A percentile compares a stretch with the other conserved stretches of the same genome.
Conservation (phyloP, 2,797 vertebrate species). For the Fistularia tabacaria region DNA sequence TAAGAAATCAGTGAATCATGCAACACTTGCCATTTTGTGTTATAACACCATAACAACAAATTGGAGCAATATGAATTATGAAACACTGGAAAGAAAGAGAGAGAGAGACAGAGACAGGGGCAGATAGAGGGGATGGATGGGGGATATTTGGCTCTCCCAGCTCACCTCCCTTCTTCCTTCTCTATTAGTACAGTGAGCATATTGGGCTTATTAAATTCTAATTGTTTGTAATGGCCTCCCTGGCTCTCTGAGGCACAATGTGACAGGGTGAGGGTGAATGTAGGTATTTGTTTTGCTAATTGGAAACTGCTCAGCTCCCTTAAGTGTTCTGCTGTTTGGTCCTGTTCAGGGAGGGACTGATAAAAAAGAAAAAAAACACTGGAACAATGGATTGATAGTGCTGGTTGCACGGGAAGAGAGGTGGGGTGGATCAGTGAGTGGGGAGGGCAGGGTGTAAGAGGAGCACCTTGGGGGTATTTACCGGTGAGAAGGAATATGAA, state of each 20-base stretch:
- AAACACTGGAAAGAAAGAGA: too few species aligned
- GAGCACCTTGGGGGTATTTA: slow-evolving; percentile 74
- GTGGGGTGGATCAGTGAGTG: slow-evolving; percentile 7
- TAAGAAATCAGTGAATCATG: too few species aligned
- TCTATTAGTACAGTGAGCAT: slow-evolving; percentile 71
- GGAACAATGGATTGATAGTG: slow-evolving; percentile 37
- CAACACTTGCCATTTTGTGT: too few species aligned
- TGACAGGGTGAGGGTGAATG: slow-evolving; percentile 60
- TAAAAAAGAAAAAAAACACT: slow-evolving; percentile 27
- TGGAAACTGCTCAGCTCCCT: slow-evolving; percentile 70
- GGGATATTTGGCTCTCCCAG: slow-evolving; percentile 36
- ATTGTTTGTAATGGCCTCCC: slow-evolving; percentile 73
- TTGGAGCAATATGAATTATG: too few species aligned
- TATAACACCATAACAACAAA: too few species aligned
- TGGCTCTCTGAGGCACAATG: slow-evolving; percentile 61
- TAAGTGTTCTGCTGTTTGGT: slow-evolving; percentile 61
- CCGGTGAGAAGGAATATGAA: slow-evolving; percentile 69
- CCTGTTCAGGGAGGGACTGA: slow-evolving; percentile 44
- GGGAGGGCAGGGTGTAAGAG: slow-evolving; percentile 51
- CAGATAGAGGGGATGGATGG: slow-evolving; percentile 31
- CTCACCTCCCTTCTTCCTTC: slow-evolving; percentile 46
- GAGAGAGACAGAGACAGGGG: neutral
- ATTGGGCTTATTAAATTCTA: slow-evolving; percentile 78
- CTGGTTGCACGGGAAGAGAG: slow-evolving; percentile 21
- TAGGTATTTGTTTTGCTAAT: slow-evolving; percentile 76